phyloP scores from a whole-genome alignment of 2,888 invertebrate species.

The Philopedon plagiatum region DNA sequence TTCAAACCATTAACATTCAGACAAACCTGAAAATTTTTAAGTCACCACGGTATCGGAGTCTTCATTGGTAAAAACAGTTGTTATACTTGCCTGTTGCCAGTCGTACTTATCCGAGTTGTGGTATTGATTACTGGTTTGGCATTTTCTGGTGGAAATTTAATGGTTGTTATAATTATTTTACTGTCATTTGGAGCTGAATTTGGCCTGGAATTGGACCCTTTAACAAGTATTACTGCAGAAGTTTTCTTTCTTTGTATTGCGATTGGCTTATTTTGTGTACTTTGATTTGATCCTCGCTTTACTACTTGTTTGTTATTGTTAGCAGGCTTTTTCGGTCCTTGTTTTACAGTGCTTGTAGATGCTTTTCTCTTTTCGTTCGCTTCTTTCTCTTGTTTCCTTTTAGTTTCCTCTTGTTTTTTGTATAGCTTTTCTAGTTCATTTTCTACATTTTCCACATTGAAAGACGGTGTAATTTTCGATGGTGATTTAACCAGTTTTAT shows the following conservation, averaged over 20 bases:
- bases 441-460: constrained; percentile 4
- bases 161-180: constrained; percentile 9
- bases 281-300: background rate
- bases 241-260: background rate
- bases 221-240: background rate
- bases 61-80: too few species aligned
- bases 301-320: constrained; percentile 21
- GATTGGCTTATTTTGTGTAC: background rate
- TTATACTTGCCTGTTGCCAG: background rate
- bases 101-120: background rate
- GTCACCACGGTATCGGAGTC: too few species aligned
- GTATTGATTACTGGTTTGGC: background rate
- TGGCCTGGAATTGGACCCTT: background rate
- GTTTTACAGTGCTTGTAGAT: background rate
- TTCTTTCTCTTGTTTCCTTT: constrained; percentile 29
- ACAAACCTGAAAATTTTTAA: too few species aligned
- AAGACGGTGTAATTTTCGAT: background rate
- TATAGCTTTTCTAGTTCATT: constrained; percentile 50
- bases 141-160: constrained; percentile 27
- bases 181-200: constrained; percentile 6
- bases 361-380: constrained; percentile 9
- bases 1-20: too few species aligned
- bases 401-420: constrained; percentile 21
- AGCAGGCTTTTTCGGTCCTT: constrained; percentile 5
- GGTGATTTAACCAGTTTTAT: constrained; percentile 38